Evolutionary conservation across 1,140 invertebrate species (phyloP).

Genomic region (Euura lappo): DNA sequence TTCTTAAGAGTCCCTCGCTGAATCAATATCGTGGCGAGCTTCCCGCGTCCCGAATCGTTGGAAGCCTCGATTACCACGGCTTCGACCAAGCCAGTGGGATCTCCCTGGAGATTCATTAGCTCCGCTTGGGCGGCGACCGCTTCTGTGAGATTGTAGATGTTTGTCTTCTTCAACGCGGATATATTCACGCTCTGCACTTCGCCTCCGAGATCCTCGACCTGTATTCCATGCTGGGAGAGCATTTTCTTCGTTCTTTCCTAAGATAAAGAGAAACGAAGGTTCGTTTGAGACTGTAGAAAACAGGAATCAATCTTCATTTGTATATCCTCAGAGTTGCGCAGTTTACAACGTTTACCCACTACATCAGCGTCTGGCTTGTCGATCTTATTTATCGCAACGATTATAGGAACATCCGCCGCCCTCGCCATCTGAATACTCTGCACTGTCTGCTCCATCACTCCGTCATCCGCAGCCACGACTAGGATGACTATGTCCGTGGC

Average conservation of each 20-base stretch:
- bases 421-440: conserved; percentile 82
- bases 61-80: conserved; percentile 90
- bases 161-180: conserved; percentile 86
- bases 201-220: conserved; percentile 89
- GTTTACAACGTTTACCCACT: conserved; percentile 65
- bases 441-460: conserved; percentile 96
- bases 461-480: conserved; percentile 98
- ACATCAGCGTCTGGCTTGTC: conserved; percentile 90
- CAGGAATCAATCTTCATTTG: neutral
- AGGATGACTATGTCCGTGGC: conserved; percentile 95
- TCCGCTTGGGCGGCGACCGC: conserved; percentile 88
- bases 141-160: conserved; percentile 83
- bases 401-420: conserved; percentile 84
- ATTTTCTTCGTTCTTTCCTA: conserved; percentile 78
- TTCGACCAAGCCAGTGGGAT: conserved; percentile 85
- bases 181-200: conserved; percentile 91
- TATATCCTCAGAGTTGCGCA: neutral
- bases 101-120: conserved; percentile 83
- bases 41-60: conserved; percentile 76
- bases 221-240: conserved; percentile 78
- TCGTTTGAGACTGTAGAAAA: neutral
- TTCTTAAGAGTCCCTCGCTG: conserved; percentile 88
- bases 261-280: conserved; percentile 31
- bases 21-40: conserved; percentile 87
- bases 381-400: conserved; percentile 99